A percentile compares a stretch with the other conserved stretches of the same genome.
These are phyloP conservation scores for Falcaria lacertinaria DNA, from an alignment of 2,888 invertebrate genomes.

Conservation along the genomic window DNA sequence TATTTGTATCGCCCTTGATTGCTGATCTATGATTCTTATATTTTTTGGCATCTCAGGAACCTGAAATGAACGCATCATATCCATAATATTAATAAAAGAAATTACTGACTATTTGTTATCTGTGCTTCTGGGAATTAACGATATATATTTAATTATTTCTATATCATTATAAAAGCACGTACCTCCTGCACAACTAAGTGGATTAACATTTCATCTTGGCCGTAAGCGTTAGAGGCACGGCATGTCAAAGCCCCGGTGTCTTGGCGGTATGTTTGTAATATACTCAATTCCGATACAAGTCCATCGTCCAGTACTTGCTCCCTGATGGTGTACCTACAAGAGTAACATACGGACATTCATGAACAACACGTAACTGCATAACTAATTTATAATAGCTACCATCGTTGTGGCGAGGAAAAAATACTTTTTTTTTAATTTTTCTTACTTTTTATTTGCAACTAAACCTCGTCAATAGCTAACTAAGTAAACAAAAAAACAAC, in stretches of 20 bases:
- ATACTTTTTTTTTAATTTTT: no score
- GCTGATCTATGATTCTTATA: constrained; percentile 90
- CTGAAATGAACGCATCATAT: constrained; percentile 61
- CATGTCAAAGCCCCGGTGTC: constrained; percentile 95
- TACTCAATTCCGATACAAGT: constrained; percentile 90
- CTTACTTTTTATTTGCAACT: no score
- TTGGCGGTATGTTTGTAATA: constrained; percentile 90
- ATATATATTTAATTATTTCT: no score
- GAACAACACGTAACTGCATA: no score
- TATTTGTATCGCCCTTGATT: constrained; percentile 90
- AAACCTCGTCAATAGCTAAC: no score
- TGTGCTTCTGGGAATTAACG: no score
- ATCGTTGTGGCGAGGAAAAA: no score
- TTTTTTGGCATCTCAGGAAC: constrained; percentile 94
- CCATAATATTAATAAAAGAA: not conserved
- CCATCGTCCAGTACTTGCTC: constrained; percentile 89
- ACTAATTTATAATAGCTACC: no score
- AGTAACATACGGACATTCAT: no score
- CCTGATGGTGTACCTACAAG: constrained; percentile 85
- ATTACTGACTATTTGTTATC: no score
- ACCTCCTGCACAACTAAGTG: constrained; percentile 94
- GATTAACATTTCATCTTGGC: constrained; percentile 93
- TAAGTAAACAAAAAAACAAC: no score
- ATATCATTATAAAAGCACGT: constrained; percentile 20
- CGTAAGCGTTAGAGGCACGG: constrained; percentile 92